These are phyloP conservation scores for Hyles euphorbiae DNA, from an alignment of 1,140 invertebrate species.

Conservation along the genomic window DNA sequence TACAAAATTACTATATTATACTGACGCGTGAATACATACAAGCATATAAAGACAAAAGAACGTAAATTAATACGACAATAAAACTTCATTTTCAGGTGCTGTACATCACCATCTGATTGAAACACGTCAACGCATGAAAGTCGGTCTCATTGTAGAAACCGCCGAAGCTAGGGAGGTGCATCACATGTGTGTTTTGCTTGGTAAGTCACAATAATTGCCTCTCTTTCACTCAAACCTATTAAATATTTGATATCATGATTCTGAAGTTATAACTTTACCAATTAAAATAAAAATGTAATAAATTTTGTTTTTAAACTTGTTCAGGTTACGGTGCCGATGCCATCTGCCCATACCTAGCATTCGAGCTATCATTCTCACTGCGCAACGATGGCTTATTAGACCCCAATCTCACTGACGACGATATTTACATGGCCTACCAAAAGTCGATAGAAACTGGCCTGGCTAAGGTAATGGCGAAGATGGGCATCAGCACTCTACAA, in stretches of 20 bases:
- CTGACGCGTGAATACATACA: too few species aligned
- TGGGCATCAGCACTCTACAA: constrained; percentile 99
- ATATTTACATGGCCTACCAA: constrained; percentile 86
- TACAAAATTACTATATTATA: too few species aligned
- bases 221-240: too few species aligned
- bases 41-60: too few species aligned
- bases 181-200: constrained; percentile 96
- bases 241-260: too few species aligned
- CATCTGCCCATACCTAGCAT: constrained; percentile 97
- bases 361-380: constrained; percentile 91
- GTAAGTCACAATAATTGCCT: constrained; percentile 29
- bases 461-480: constrained; percentile 98
- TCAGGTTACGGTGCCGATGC: constrained; percentile 96
- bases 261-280: too few species aligned
- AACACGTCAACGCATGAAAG: constrained; percentile 96
- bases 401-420: constrained; percentile 85
- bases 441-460: constrained; percentile 86
- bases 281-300: too few species aligned
- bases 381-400: constrained; percentile 89
- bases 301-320: not conserved
- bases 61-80: too few species aligned
- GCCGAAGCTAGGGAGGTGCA: constrained; percentile 97
- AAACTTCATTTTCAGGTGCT: constrained; percentile 76
- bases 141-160: constrained; percentile 94
- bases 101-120: constrained; percentile 98